Evolutionary conservation across 2,888 invertebrate genomes (phyloP).

Genomic region (Xestia sexstrigata): DNA sequence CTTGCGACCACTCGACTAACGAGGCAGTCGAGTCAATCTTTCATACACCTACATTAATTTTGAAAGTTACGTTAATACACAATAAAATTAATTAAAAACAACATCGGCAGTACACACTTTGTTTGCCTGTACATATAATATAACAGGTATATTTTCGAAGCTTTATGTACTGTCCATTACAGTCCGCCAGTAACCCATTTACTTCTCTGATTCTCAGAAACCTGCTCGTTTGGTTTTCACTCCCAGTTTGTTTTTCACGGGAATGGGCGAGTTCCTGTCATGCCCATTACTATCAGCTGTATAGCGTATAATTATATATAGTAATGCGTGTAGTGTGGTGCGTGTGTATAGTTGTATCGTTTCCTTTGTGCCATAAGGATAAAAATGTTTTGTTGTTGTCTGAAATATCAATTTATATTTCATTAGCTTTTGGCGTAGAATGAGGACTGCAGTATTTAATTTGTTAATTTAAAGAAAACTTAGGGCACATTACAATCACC

Average conservation of each 20-base stretch:
- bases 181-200: conserved; percentile 42
- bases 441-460: neutral
- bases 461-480: too few species aligned
- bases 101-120: neutral
- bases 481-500: too few species aligned
- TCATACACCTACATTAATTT: neutral
- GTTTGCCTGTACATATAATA: neutral
- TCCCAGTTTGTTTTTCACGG: conserved; percentile 37
- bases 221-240: conserved; percentile 36
- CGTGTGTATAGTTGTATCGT: conserved; percentile 14
- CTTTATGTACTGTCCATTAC: conserved; percentile 46
- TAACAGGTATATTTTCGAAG: conserved; percentile 8
- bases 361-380: conserved; percentile 5
- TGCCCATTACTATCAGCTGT: conserved; percentile 12
- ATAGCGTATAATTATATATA: too few species aligned
- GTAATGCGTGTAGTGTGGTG: neutral
- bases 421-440: neutral
- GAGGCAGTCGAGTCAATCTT: neutral
- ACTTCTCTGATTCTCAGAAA: conserved; percentile 47
- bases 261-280: conserved; percentile 20
- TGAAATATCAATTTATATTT: neutral
- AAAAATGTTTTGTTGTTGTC: neutral
- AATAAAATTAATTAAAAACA: neutral
- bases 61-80: neutral
- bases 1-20: neutral